These are phyloP conservation scores for Chloroceryle amazona DNA, from an alignment of 2,797 vertebrate genomes.

Conservation along the genomic window DNA sequence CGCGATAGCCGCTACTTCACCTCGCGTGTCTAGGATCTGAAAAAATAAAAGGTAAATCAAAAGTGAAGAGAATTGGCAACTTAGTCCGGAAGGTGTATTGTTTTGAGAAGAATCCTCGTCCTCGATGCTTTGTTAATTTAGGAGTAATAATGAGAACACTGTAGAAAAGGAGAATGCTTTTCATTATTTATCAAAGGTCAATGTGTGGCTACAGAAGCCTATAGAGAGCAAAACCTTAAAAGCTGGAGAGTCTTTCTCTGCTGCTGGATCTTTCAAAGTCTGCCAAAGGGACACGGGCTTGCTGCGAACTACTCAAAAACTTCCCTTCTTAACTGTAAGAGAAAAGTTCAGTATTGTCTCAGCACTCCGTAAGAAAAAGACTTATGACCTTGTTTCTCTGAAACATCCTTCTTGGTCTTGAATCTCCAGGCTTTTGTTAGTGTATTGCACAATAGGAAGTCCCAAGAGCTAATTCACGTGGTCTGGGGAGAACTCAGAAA, in stretches of 20 bases:
- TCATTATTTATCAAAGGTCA: too few relatives aligned
- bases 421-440: neutral
- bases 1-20: neutral
- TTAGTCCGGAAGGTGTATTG: neutral
- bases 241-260: accelerated
- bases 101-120: conserved; percentile 7
- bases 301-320: neutral
- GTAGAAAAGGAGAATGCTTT: conserved; percentile 22
- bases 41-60: neutral
- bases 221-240: accelerated
- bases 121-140: conserved; percentile 43
- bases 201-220: neutral
- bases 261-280: neutral
- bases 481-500: neutral
- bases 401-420: neutral
- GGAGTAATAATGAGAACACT: conserved; percentile 18
- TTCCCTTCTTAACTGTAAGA: neutral
- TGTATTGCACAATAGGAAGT: neutral
- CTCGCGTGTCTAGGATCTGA: neutral
- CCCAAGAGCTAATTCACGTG: neutral
- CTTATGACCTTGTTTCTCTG: neutral
- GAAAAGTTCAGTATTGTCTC: neutral
- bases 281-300: neutral
- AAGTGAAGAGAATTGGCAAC: conserved; percentile 8
- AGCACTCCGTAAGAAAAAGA: neutral